phyloP scores from a whole-genome alignment of 2,888 invertebrate species.

The Lithophane leautieri region DNA sequence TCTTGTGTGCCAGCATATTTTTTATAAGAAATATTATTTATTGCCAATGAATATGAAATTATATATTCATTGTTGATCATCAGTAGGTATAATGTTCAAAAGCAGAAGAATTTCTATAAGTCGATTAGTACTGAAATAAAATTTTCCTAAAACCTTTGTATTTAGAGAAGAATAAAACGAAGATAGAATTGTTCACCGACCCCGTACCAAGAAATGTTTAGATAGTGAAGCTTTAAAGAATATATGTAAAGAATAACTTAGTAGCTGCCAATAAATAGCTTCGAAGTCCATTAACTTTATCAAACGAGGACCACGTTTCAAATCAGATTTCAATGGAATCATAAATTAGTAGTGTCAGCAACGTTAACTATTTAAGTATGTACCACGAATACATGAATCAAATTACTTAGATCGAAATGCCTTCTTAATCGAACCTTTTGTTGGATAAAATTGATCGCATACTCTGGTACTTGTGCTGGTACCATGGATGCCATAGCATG shows the following conservation, averaged over 20 bases:
- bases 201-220: constrained; percentile 45
- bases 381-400: constrained; percentile 69
- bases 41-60: constrained; percentile 42
- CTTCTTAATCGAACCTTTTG: constrained; percentile 73
- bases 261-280: constrained; percentile 60
- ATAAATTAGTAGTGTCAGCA: constrained; percentile 75
- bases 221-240: constrained; percentile 51
- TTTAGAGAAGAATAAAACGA: constrained; percentile 14
- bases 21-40: constrained; percentile 55
- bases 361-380: constrained; percentile 65
- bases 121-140: constrained; percentile 9
- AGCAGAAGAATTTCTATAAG: constrained; percentile 20
- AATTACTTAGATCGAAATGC: constrained; percentile 72
- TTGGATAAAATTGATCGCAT: constrained; percentile 70
- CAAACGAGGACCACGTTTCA: constrained; percentile 68
- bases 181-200: constrained; percentile 25
- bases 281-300: constrained; percentile 64
- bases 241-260: constrained; percentile 58
- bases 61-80: constrained; percentile 43
- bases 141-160: constrained; percentile 3
- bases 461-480: constrained; percentile 30
- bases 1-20: constrained; percentile 41
- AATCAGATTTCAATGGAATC: constrained; percentile 75
- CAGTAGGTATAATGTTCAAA: constrained; percentile 22
- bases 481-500: constrained; percentile 23